A percentile compares a stretch with the other conserved stretches of the same genome.
These are phyloP conservation scores for Athene noctua DNA, from an alignment of 2,113 vertebrate species.

Conservation along the genomic window DNA sequence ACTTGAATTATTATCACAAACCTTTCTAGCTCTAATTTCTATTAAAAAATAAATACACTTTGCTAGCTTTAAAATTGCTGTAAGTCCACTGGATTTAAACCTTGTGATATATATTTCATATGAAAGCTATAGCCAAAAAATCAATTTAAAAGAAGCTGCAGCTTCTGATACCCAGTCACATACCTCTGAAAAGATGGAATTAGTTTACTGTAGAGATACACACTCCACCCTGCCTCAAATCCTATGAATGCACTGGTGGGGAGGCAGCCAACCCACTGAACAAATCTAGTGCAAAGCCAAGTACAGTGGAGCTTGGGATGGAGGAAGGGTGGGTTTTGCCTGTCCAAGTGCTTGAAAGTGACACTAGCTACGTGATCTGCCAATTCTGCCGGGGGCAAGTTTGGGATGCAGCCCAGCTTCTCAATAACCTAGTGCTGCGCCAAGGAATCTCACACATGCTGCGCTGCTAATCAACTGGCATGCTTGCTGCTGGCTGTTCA, in stretches of 20 bases:
- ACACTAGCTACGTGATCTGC: neutral
- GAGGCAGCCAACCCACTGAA: neutral
- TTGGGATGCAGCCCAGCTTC: constrained; percentile 10
- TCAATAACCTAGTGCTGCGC: neutral
- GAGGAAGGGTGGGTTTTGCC: neutral
- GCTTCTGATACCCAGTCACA: neutral
- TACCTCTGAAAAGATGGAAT: neutral
- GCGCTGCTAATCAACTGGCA: neutral
- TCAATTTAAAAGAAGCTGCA: neutral
- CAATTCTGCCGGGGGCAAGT: constrained; percentile 2
- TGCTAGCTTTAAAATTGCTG: neutral
- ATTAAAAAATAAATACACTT: neutral
- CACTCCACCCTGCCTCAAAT: neutral
- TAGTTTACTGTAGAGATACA: neutral
- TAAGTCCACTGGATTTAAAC: neutral
- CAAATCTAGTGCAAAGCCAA: neutral
- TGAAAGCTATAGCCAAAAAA: neutral
- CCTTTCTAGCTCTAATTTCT: neutral
- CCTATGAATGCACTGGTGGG: neutral
- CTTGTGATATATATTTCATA: neutral
- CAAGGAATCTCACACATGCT: neutral
- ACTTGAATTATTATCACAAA: neutral
- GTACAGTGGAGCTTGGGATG: neutral
- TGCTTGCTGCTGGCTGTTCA: neutral
- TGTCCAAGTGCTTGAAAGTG: constrained; percentile 1